These are phyloP conservation scores for Muraenolepis orangiensis DNA, from an alignment of 2,797 vertebrate genomes.

Conservation along the genomic window DNA sequence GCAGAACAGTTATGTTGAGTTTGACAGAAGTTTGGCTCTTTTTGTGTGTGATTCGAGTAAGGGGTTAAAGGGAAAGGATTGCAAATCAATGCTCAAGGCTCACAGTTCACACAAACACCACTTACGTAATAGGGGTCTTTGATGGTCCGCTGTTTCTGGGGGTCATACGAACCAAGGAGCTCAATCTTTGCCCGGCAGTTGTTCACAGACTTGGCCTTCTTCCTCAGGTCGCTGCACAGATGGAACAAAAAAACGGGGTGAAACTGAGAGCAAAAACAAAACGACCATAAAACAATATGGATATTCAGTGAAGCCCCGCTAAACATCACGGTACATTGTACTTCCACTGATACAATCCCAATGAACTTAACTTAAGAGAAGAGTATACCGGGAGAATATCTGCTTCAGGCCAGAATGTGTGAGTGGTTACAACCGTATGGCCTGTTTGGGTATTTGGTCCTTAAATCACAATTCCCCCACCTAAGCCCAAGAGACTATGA, in stretches of 20 bases:
- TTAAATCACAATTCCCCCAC: background rate
- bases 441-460: background rate
- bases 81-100: too few species aligned
- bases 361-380: background rate
- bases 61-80: background rate
- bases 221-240: conserved; percentile 83
- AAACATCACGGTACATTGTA: background rate
- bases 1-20: too few species aligned
- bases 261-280: background rate
- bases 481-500: background rate
- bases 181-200: conserved; percentile 85
- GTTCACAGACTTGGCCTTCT: conserved; percentile 81
- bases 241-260: conserved; percentile 17
- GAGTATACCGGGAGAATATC: background rate
- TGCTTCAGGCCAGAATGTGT: background rate
- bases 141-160: conserved; percentile 88
- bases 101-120: conserved; percentile 20
- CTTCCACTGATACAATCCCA: background rate
- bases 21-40: too few species aligned
- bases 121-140: conserved; percentile 96
- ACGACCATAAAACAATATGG: background rate
- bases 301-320: background rate
- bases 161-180: conserved; percentile 91
- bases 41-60: background rate
- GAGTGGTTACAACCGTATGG: background rate